Conservation (phyloP, 2,113 vertebrate species). For the Phalacrocorax pelagicus region DNA sequence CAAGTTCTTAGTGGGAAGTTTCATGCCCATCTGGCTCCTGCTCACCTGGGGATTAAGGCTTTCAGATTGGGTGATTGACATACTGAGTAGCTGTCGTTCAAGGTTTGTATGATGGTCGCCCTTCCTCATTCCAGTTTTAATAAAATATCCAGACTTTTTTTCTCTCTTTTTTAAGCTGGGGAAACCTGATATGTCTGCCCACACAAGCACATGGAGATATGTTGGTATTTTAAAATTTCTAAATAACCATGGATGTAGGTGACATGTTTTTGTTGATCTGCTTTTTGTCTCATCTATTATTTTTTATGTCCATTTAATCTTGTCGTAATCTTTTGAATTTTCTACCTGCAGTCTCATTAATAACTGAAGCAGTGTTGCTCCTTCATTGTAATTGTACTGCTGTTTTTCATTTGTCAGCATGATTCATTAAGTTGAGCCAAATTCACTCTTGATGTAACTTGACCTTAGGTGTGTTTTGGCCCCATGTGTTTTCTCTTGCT, state of each 20-base stretch:
- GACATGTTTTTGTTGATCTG: neutral
- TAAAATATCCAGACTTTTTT: neutral
- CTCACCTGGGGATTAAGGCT: neutral
- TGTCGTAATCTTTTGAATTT: neutral
- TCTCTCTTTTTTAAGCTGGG: neutral
- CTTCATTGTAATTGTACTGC: neutral
- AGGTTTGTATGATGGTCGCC: neutral
- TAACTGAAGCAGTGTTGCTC: neutral
- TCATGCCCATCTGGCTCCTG: neutral
- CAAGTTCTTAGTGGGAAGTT: neutral
- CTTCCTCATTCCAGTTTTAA: neutral
- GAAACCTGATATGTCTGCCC: neutral
- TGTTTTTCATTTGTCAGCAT: constrained; percentile 56
- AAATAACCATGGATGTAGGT: neutral
- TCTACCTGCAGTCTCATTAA: constrained; percentile 4
- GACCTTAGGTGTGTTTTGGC: constrained; percentile 41
- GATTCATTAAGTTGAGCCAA: constrained; percentile 52
- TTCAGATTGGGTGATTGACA: neutral
- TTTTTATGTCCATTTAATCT: neutral
- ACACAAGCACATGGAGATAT: neutral
- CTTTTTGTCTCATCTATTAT: neutral
- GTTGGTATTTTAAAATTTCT: neutral
- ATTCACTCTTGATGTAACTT: constrained; percentile 53
- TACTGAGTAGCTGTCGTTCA: neutral
- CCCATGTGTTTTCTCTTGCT: constrained; percentile 55